Base-by-base conservation (phyloP, 2,113 vertebrate genomes). In the Maccullochella peelii region DNA sequence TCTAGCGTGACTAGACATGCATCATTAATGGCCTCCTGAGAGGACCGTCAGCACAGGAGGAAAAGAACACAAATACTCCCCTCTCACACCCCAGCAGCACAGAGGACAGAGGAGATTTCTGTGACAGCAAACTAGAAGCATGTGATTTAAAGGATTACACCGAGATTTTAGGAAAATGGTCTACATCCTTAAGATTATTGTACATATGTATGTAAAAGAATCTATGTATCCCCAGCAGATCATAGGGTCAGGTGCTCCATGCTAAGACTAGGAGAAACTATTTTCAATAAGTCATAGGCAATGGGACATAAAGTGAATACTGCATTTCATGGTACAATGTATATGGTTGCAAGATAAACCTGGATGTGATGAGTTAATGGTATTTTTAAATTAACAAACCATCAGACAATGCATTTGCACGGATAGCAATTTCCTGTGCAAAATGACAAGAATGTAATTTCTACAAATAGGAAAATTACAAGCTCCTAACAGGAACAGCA, bases 21-120 rank as follows among this genome's bases (percentile, higher is more conserved):
- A 67, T 63, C 82, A 77, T 86, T 69, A 85, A 82, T 71, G 88
- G 80, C 73, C 85, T 95, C 90, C 90, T 83, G 83, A 93, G 92
- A 94, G 79, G 90, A 77, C 38, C 57, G 0, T 80, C 88, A 81
- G 42, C 87, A 66, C 52, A 63, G 78, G 80, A 90, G 78, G 90
- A 92, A 93, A 94, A 93, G 73, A 89, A 89, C 71, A 91, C 92
- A 94, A 90, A 89, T 86, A 63, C 49, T 76, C 79, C 63, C 54
- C 59, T 74, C 82, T 86, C 84, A 4, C 27, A 89, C 76, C 57
- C 42, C 40, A 77, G 52, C 73, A 44, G 80, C 49, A 58, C 47
- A 44, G 42, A 76, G 52, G 73, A 87, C 70, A 66, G 38, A 73
- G 12, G 33, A 66, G 76, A 79, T 77, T 54, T 71, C 58, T 58